phyloP scores from a whole-genome alignment of 2,888 invertebrate genomes.

The Diarsia rubi region DNA sequence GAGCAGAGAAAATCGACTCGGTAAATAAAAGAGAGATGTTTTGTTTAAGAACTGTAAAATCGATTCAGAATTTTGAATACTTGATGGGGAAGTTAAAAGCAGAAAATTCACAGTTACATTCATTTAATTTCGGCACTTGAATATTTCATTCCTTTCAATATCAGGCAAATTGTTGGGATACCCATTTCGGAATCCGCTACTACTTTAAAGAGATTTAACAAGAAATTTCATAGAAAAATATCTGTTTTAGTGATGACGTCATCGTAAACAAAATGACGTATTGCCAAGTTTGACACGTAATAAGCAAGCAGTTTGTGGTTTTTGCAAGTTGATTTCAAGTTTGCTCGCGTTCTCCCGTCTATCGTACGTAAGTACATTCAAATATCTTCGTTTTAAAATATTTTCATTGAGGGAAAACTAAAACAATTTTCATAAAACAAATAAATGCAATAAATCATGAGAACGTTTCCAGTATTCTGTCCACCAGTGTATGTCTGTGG shows the following conservation, averaged over 20 bases:
- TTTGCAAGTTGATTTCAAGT: neutral
- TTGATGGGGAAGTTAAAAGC: constrained; percentile 2
- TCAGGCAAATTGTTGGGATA: neutral
- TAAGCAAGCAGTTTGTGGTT: neutral
- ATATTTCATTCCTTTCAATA: neutral
- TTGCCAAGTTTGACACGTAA: neutral
- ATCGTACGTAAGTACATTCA: neutral
- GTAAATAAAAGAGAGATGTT: neutral
- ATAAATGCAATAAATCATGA: constrained; percentile 47
- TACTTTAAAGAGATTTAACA: neutral
- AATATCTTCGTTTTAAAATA: neutral
- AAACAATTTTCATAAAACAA: constrained; percentile 28
- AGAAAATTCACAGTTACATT: constrained; percentile 1
- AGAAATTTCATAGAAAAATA: neutral
- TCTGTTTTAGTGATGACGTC: neutral
- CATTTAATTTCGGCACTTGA: neutral
- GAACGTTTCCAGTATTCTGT: constrained; percentile 31
- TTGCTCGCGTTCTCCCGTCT: neutral
- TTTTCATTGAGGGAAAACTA: constrained; percentile 10
- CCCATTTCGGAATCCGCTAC: neutral
- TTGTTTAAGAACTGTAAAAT: neutral
- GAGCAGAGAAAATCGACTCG: neutral
- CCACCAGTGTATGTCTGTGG: constrained; percentile 60
- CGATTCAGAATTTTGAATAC: neutral
- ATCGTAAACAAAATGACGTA: neutral